These are phyloP conservation scores for Drosophila melanosoma DNA, from an alignment of 2,888 invertebrate genomes.

Conservation along the genomic window DNA sequence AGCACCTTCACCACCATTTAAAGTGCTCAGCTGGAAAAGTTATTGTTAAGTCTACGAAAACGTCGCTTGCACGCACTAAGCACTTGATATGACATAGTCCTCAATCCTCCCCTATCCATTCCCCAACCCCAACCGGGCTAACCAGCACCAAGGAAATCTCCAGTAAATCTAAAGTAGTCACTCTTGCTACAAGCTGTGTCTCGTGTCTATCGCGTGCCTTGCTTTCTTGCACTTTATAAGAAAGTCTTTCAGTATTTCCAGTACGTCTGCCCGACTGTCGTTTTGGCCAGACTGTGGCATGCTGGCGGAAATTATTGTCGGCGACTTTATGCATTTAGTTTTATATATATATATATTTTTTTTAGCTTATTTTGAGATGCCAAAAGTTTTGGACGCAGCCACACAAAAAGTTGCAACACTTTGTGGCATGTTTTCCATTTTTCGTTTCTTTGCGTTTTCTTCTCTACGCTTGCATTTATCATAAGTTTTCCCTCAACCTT, in stretches of 20 bases:
- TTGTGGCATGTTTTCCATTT: slow-evolving; percentile 57
- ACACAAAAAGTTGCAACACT: slow-evolving; percentile 50
- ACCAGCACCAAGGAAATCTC: slow-evolving; percentile 31
- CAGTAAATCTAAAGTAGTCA: slow-evolving; percentile 27
- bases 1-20: slow-evolving; percentile 5
- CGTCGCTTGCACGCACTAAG: slow-evolving; percentile 64
- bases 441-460: slow-evolving; percentile 8
- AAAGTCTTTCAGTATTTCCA: slow-evolving; percentile 36
- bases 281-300: slow-evolving; percentile 32
- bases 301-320: slow-evolving; percentile 74
- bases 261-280: slow-evolving; percentile 21
- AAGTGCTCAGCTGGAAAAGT: slow-evolving; percentile 62
- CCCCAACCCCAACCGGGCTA: neutral
- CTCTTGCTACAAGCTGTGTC: slow-evolving; percentile 17
- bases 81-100: slow-evolving; percentile 58
- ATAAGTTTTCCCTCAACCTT: slow-evolving; percentile 33
- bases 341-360: slow-evolving; percentile 15
- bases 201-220: slow-evolving; percentile 19
- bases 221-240: slow-evolving; percentile 48
- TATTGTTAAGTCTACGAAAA: slow-evolving; percentile 66
- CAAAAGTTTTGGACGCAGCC: slow-evolving; percentile 48
- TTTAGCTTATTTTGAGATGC: slow-evolving; percentile 43
- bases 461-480: slow-evolving; percentile 20
- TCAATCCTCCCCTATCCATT: neutral
- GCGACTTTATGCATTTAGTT: slow-evolving; percentile 60